Evolutionary conservation across 2,797 vertebrate species (phyloP).

Genomic region (Pygocentrus nattereri): DNA sequence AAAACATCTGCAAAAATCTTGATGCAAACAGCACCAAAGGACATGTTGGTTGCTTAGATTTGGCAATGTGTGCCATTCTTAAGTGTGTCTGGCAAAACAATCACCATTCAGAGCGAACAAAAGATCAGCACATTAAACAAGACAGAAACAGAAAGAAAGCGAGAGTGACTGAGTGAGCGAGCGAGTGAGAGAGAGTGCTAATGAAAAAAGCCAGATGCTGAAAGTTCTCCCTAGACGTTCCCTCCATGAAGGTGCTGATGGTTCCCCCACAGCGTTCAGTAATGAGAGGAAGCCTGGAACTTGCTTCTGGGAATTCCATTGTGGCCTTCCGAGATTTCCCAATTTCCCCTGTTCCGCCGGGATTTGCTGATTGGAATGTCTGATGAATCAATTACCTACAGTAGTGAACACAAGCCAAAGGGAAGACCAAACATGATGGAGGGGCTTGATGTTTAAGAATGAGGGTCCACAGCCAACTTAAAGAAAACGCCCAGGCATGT

Average conservation of each 20-base stretch:
- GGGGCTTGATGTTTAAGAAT: conserved; percentile 14
- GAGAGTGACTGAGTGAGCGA: neutral
- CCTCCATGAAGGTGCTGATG: conserved; percentile 36
- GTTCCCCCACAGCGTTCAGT: conserved; percentile 41
- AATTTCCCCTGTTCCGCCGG: conserved; percentile 27
- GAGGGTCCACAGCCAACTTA: conserved; percentile 13
- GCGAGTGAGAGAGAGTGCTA: neutral
- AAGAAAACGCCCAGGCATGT: neutral
- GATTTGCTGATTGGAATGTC: conserved; percentile 56
- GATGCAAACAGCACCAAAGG: neutral
- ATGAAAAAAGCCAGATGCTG: neutral
- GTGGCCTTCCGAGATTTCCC: conserved; percentile 35
- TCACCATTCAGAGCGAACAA: conserved; percentile 58
- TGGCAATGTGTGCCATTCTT: neutral
- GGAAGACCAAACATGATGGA: conserved; percentile 27
- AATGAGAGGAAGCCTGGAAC: conserved; percentile 54
- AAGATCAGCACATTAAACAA: conserved; percentile 63
- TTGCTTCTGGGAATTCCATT: conserved; percentile 54
- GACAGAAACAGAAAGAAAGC: conserved; percentile 69
- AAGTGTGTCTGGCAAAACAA: conserved; percentile 35
- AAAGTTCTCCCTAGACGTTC: conserved; percentile 15
- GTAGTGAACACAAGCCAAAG: neutral
- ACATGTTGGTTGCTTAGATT: neutral
- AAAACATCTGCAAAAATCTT: neutral
- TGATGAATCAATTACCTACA: conserved; percentile 56